These are phyloP conservation scores for Antennarius striatus DNA, from an alignment of 2,113 vertebrate species.

Conservation along the genomic window DNA sequence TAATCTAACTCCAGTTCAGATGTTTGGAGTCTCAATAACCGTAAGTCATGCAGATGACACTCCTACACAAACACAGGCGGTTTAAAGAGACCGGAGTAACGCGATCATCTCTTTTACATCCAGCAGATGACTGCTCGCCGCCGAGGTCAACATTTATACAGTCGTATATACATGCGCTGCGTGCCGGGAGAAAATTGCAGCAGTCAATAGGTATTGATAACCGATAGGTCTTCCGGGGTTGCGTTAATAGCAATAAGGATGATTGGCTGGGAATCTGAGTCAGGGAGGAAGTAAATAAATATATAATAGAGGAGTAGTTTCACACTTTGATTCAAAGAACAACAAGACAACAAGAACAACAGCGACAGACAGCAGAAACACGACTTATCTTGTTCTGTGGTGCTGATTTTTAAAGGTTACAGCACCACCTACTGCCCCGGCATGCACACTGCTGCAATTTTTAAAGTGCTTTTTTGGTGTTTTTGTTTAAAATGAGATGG, in stretches of 20 bases:
- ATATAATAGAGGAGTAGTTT: neutral
- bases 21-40: slow-evolving; percentile 41
- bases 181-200: slow-evolving; percentile 48
- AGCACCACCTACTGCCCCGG: too few relatives aligned
- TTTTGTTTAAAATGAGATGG: too few relatives aligned
- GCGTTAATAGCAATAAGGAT: slow-evolving; percentile 28
- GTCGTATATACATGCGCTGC: slow-evolving; percentile 36
- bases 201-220: slow-evolving; percentile 56
- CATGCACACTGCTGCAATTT: too few relatives aligned
- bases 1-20: slow-evolving; percentile 46
- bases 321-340: too few relatives aligned
- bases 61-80: slow-evolving; percentile 40
- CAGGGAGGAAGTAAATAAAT: neutral
- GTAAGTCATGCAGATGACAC: slow-evolving; percentile 43
- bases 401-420: too few relatives aligned
- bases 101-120: slow-evolving; percentile 43
- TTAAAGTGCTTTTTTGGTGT: too few relatives aligned
- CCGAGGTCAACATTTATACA: slow-evolving; percentile 56
- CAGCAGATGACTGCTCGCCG: slow-evolving; percentile 30
- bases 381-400: too few relatives aligned
- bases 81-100: slow-evolving; percentile 20
- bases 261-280: neutral
- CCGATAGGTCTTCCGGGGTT: slow-evolving; percentile 24
- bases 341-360: too few relatives aligned
- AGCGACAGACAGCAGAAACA: too few relatives aligned